Percentiles rank a stretch among this genome's conserved stretches.
phyloP scores from a whole-genome alignment of 2,113 vertebrate species.

The Nycticebus coucang region DNA sequence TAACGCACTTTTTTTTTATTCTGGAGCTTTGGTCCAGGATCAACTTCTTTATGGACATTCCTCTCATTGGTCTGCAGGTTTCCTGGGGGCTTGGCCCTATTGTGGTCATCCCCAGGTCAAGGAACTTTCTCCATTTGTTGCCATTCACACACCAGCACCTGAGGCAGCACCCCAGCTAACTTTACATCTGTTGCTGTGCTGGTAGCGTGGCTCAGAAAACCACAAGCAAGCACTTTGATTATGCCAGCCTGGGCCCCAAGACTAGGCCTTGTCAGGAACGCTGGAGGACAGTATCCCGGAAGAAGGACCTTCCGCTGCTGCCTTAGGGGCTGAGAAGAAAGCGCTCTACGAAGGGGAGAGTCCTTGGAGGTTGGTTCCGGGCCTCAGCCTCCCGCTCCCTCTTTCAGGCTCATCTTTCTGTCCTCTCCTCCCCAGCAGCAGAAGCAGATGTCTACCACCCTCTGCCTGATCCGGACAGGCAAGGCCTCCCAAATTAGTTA shows the following conservation, averaged over 20 bases:
- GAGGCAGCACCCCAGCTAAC: background rate
- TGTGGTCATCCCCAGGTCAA: background rate
- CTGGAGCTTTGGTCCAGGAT: background rate
- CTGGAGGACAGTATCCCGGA: background rate
- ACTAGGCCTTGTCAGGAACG: background rate
- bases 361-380: background rate
- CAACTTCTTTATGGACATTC: background rate
- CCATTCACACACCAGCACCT: background rate
- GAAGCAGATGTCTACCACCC: background rate
- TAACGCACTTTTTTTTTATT: background rate
- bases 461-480: background rate
- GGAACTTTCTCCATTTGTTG: background rate
- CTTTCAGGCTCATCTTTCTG: accelerated
- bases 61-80: background rate
- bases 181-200: background rate
- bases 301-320: background rate
- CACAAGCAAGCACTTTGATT: background rate
- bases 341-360: background rate
- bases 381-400: background rate
- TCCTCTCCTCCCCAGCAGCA: background rate
- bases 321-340: background rate
- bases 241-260: background rate
- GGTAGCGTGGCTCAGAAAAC: background rate
- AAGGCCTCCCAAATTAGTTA: background rate
- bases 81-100: background rate